phyloP scores from a whole-genome alignment of 1,140 invertebrate species.

The Thrips palmi region DNA sequence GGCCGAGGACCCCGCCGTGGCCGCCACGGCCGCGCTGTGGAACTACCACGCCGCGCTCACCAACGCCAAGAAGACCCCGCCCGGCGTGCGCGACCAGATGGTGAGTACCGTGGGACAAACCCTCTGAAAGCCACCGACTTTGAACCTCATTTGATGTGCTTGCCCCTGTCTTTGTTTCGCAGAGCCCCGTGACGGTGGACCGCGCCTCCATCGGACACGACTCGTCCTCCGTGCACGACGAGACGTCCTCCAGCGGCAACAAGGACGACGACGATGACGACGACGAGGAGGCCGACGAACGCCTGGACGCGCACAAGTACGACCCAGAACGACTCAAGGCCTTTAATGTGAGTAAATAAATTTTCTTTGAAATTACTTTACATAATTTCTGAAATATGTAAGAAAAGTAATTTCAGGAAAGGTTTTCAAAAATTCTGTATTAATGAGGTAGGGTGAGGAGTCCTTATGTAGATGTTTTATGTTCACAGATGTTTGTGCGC shows the following conservation, averaged over 20 bases:
- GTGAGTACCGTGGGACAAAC: conserved; percentile 12
- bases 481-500: conserved; percentile 97
- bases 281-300: conserved; percentile 78
- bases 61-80: conserved; percentile 15
- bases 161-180: conserved; percentile 12
- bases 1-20: conserved; percentile 6
- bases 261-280: conserved; percentile 91
- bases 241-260: conserved; percentile 72
- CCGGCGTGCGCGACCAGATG: conserved; percentile 15
- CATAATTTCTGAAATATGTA: not conserved
- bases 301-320: conserved; percentile 67
- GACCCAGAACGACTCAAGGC: conserved; percentile 92
- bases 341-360: conserved; percentile 83
- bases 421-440: conserved; percentile 14
- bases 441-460: conserved; percentile 15
- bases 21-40: conserved; percentile 14
- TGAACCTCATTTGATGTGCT: too few species aligned
- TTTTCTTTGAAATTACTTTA: conserved; percentile 3
- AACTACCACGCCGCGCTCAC: conserved; percentile 13
- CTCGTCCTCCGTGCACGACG: conserved; percentile 64
- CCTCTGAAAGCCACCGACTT: too few species aligned
- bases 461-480: conserved; percentile 19
- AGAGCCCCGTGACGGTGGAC: conserved; percentile 42
- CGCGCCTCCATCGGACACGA: conserved; percentile 31
- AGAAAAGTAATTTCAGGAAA: not conserved